These are phyloP conservation scores for Heliopora coerulea DNA, from an alignment of 92 coral and sea anemone species.

Conservation along the genomic window DNA sequence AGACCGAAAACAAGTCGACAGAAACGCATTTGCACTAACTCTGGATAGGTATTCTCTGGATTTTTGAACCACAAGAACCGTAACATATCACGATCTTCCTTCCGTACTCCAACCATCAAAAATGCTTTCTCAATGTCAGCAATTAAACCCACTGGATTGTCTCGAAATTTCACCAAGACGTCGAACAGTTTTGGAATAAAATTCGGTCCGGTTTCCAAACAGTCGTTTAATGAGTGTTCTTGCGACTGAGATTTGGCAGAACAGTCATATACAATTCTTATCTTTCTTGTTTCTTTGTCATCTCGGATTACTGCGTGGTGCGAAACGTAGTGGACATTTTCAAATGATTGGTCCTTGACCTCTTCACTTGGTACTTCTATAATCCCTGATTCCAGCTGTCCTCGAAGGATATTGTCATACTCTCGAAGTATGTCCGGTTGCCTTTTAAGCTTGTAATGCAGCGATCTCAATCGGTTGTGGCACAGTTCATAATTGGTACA, in stretches of 20 bases:
- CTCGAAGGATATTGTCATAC: conserved; percentile 54
- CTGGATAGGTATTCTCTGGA: conserved; percentile 1
- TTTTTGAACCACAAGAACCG: conserved; percentile 48
- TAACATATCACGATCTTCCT: conserved; percentile 32
- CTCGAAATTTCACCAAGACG: conserved; percentile 29
- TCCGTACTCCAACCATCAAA: conserved; percentile 13
- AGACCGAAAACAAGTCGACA: conserved; percentile 51
- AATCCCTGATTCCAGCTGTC: conserved; percentile 55
- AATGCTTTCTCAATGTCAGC: conserved; percentile 54
- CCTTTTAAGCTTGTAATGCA: conserved; percentile 50
- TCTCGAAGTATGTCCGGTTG: conserved; percentile 53
- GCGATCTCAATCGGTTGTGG: no score
- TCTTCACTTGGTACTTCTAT: conserved; percentile 44
- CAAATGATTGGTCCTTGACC: background rate
- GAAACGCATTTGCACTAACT: conserved; percentile 29
- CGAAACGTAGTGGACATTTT: conserved; percentile 9
- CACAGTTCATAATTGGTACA: conserved; percentile 39
- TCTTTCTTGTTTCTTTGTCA: conserved; percentile 15
- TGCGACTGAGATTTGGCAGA: conserved; percentile 18
- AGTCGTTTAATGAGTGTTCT: conserved; percentile 28
- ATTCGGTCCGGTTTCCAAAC: conserved; percentile 38
- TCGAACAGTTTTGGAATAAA: conserved; percentile 41
- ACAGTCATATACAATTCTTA: conserved; percentile 15
- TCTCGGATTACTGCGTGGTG: conserved; percentile 30
- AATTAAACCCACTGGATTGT: conserved; percentile 4